phyloP scores from a whole-genome alignment of 1,140 invertebrate genomes.

The Drosophila chauvacae region DNA sequence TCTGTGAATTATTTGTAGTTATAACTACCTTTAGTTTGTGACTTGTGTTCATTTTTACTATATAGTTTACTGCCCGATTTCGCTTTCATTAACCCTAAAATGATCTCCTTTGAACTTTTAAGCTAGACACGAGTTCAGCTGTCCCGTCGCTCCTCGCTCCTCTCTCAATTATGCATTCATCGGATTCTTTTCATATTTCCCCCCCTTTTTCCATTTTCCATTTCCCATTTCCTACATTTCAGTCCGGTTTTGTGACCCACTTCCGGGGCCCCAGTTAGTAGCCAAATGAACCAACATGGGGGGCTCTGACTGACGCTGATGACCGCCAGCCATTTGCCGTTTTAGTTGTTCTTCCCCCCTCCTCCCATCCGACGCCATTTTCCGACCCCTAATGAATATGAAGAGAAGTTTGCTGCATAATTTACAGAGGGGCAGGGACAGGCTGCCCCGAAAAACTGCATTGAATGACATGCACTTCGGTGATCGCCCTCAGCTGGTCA shows the following conservation, averaged over 20 bases:
- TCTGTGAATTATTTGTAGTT: neutral
- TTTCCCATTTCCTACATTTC: neutral
- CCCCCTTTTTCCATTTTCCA: neutral
- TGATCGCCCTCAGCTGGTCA: conserved; percentile 12
- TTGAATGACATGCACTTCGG: conserved; percentile 75
- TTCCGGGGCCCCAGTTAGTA: conserved; percentile 14
- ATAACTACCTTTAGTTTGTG: no score
- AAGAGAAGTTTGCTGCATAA: conserved; percentile 77
- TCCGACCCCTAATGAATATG: conserved; percentile 71
- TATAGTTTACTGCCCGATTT: neutral
- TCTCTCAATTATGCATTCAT: conserved; percentile 46
- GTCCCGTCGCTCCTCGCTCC: neutral
- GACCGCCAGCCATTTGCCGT: conserved; percentile 44
- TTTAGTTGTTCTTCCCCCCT: conserved; percentile 25
- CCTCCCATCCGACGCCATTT: conserved; percentile 12
- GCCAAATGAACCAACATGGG: conserved; percentile 49
- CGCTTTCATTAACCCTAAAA: no score
- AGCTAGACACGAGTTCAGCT: neutral
- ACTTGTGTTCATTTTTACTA: neutral
- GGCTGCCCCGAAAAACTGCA: conserved; percentile 55
- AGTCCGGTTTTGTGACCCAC: conserved; percentile 26
- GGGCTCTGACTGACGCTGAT: conserved; percentile 40
- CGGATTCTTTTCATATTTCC: conserved; percentile 29
- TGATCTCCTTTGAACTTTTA: neutral
- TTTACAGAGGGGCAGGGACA: conserved; percentile 25